Evolutionary conservation across 2,797 vertebrate genomes (phyloP), one percentile per base, ranked within the genome.

Genomic region (Eutrigla gurnardus): DNA sequence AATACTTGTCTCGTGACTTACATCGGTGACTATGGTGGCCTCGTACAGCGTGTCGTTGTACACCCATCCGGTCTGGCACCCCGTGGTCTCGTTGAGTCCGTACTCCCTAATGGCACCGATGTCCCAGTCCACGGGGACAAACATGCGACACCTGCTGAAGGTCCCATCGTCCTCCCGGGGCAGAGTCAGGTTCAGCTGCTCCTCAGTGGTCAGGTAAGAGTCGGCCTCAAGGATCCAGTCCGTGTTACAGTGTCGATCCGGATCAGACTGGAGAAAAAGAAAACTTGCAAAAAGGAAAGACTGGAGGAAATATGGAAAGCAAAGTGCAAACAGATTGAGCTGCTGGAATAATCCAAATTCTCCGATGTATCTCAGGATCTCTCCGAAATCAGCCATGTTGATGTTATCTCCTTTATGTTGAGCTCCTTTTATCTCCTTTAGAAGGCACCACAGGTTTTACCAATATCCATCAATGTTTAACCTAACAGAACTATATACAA

Each of bases 91-190:
- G 0, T 95, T 96, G 35, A 96, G 94, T 32, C 94, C 92, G 0
- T 90, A 83, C 1, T 83, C 63, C 76, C 90, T 9, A 78, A 97
- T 94, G 70, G 86, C 76, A 0, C 73, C 14, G 0, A 97, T 91
- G 81, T 93, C 88, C 94, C 94, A 85, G 25, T 92, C 82, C 70
- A 91, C 91, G 0, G 96, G 96, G 5, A 85, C 50, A 68, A 95
- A 97, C 96, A 95, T 96, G 66, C 40, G 81, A 87, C 97, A 97
- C 86, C 88, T 86, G 82, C 96, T 92, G 0, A 95, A 95, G 0
- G 49, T 52, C n/a, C 95, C 96, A 0, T 93, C 65, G 0, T 61
- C 11, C 0, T 90, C 86, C 10, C 82, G 80, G 5, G 96, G 96
- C 66, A 97, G 3, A 0, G 95, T 96, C 72, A 96, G 84, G 75